Conservation (phyloP, 2,113 vertebrate species). For the Ivindomyrus marchei region DNA sequence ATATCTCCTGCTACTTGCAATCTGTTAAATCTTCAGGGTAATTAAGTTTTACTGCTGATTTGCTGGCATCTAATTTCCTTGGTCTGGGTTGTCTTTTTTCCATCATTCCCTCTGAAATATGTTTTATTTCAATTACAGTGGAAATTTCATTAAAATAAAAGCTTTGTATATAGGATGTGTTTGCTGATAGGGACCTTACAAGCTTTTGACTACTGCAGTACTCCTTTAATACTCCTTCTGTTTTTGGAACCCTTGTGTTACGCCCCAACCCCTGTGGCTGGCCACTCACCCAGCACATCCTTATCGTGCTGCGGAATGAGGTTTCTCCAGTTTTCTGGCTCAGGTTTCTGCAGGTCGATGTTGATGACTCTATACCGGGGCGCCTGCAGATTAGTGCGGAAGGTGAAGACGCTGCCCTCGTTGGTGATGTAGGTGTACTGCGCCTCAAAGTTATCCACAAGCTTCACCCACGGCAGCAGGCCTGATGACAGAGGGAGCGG, state of each 20-base stretch:
- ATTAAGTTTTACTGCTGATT: background rate
- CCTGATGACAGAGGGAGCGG: conserved; percentile 31
- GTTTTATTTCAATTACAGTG: background rate
- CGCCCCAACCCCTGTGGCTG: background rate
- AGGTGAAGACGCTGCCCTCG: conserved; percentile 56
- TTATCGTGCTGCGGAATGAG: conserved; percentile 60
- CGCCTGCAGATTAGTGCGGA: conserved; percentile 60
- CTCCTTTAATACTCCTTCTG: background rate
- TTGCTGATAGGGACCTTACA: background rate
- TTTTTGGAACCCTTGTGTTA: background rate
- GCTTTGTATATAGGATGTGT: background rate
- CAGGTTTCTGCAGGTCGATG: conserved; percentile 57
- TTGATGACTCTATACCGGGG: conserved; percentile 60
- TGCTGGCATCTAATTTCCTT: background rate
- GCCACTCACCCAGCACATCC: conserved; percentile 60
- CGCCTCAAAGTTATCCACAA: conserved; percentile 64
- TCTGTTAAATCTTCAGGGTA: background rate
- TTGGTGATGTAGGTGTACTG: conserved; percentile 64
- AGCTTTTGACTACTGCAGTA: background rate
- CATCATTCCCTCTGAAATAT: background rate
- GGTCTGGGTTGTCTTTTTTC: background rate
- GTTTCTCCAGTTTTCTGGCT: conserved; percentile 48
- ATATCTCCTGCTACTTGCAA: background rate
- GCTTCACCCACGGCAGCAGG: conserved; percentile 62
- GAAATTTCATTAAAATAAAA: background rate